phyloP scores from a whole-genome alignment of 1,140 invertebrate species.

The Drosophila cardini region DNA sequence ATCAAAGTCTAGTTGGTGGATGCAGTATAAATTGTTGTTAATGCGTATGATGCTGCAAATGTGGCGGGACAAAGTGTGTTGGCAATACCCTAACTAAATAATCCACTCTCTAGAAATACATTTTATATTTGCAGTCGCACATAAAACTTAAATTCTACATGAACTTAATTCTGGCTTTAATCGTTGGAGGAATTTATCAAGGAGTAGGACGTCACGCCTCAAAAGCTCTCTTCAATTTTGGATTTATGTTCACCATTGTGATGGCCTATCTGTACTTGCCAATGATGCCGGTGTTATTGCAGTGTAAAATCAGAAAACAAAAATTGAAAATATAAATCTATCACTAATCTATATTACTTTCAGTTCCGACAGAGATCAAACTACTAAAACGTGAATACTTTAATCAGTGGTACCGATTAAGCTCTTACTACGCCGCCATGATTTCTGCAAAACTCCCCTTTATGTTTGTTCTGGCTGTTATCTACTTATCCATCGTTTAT shows the following conservation, averaged over 20 bases:
- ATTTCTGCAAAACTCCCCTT: constrained; percentile 90
- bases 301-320: constrained; percentile 87
- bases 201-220: constrained; percentile 91
- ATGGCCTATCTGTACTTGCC: constrained; percentile 92
- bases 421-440: constrained; percentile 95
- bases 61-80: constrained; percentile 88
- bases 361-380: constrained; percentile 95
- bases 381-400: constrained; percentile 95
- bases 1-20: constrained; percentile 86
- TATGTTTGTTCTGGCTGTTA: constrained; percentile 90
- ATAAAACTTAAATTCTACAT: constrained; percentile 89
- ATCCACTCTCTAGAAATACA: background rate
- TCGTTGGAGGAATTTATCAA: constrained; percentile 89
- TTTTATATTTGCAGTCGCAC: constrained; percentile 87
- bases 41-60: constrained; percentile 90
- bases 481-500: constrained; percentile 94
- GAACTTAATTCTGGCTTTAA: constrained; percentile 88
- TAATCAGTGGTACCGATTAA: constrained; percentile 96
- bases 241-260: constrained; percentile 91
- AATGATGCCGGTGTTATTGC: constrained; percentile 91
- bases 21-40: constrained; percentile 89
- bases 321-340: background rate
- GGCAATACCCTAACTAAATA: background rate
- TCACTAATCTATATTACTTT: constrained; percentile 65
- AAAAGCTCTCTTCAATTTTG: constrained; percentile 92